Conservation (phyloP, 2,113 vertebrate genomes). For the Gallinago jamesoni region DNA sequence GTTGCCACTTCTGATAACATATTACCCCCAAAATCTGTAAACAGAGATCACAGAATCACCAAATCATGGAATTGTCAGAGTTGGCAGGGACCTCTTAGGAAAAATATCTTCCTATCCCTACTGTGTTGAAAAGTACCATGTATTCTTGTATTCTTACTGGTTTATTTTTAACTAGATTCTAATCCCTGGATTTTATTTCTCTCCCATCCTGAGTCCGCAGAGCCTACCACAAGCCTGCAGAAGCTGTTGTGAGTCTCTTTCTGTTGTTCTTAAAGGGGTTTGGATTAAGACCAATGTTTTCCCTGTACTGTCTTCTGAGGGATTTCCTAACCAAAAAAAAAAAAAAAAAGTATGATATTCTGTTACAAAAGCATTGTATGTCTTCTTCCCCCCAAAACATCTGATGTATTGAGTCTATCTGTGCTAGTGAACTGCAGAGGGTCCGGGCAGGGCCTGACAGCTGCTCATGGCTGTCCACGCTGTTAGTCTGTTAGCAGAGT, state of each 20-base stretch:
- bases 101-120: neutral
- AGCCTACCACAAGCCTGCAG: neutral
- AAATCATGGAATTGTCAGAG: too few relatives aligned
- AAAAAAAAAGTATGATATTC: neutral
- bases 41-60: neutral
- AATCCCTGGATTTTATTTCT: neutral
- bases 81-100: neutral
- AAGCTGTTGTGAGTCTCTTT: neutral
- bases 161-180: neutral
- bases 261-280: neutral
- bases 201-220: neutral
- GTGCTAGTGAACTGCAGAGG: neutral
- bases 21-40: neutral
- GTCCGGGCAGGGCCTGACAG: neutral
- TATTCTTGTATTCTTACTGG: neutral
- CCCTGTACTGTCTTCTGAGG: neutral
- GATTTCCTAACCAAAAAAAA: neutral
- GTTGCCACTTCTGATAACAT: neutral
- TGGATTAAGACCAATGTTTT: neutral
- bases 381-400: fast-evolving
- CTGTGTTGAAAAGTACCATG: neutral
- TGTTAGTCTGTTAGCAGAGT: neutral
- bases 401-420: neutral
- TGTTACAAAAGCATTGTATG: neutral
- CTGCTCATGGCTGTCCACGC: neutral